Evolutionary conservation across 2,113 vertebrate genomes (phyloP).

Genomic region (Daboia siamensis): DNA sequence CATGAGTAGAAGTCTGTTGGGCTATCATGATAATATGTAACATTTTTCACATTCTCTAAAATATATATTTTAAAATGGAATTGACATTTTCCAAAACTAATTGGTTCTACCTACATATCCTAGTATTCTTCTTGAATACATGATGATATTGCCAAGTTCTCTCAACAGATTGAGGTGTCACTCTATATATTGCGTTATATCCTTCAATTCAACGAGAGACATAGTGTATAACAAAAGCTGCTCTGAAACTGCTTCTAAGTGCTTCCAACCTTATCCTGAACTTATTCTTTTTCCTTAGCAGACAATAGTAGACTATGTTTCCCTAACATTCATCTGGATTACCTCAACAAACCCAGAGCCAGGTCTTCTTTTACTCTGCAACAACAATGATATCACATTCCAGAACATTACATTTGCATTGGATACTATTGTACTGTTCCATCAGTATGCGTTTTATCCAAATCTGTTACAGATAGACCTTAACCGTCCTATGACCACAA

Average conservation of each 20-base stretch:
- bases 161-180: background rate
- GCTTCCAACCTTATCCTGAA: background rate
- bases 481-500: no score
- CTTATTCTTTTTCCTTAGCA: background rate
- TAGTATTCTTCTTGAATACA: background rate
- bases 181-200: background rate
- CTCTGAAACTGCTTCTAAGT: background rate
- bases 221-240: background rate
- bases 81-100: background rate
- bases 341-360: background rate
- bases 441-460: background rate
- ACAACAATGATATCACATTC: no score
- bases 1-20: background rate
- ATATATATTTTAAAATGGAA: background rate
- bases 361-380: background rate
- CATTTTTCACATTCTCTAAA: background rate
- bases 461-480: background rate
- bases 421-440: background rate
- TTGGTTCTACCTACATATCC: background rate
- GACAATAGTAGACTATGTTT: background rate
- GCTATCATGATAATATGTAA: background rate
- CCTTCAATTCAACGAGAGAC: background rate
- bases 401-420: background rate
- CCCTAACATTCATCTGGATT: background rate
- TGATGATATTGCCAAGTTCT: background rate